Conservation (phyloP, 2,888 invertebrate genomes). For the Euplagia quadripunctaria region DNA sequence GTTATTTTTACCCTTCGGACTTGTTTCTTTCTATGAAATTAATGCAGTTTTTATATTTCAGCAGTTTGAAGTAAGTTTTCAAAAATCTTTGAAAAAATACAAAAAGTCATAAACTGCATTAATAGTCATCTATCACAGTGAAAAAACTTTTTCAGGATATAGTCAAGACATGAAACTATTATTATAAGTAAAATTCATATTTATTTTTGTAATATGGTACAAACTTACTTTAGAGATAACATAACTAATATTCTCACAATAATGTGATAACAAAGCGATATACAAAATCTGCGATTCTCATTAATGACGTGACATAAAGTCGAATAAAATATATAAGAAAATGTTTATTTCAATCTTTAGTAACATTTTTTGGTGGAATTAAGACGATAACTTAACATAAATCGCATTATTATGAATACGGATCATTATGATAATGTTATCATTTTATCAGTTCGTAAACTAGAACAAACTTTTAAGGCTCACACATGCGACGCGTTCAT, state of each 20-base stretch:
- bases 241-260: background rate
- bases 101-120: no score
- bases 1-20: background rate
- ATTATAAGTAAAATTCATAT: background rate
- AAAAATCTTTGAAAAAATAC: background rate
- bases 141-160: no score
- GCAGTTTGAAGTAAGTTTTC: background rate
- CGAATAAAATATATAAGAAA: background rate
- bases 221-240: background rate
- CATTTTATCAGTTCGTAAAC: slow-evolving; percentile 81
- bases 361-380: slow-evolving; percentile 24
- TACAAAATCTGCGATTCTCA: background rate
- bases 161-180: no score
- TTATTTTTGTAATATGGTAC: background rate
- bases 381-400: slow-evolving; percentile 20
- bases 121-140: no score
- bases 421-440: slow-evolving; percentile 79
- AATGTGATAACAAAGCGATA: background rate
- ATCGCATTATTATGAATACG: slow-evolving; percentile 42
- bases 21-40: background rate
- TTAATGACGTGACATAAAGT: background rate
- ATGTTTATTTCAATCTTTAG: background rate
- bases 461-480: slow-evolving; percentile 72
- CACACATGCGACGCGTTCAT: slow-evolving; percentile 72
- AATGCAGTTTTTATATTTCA: background rate